Evolutionary conservation across 2,113 vertebrate genomes (phyloP).

Genomic region (Cynocephalus volans): DNA sequence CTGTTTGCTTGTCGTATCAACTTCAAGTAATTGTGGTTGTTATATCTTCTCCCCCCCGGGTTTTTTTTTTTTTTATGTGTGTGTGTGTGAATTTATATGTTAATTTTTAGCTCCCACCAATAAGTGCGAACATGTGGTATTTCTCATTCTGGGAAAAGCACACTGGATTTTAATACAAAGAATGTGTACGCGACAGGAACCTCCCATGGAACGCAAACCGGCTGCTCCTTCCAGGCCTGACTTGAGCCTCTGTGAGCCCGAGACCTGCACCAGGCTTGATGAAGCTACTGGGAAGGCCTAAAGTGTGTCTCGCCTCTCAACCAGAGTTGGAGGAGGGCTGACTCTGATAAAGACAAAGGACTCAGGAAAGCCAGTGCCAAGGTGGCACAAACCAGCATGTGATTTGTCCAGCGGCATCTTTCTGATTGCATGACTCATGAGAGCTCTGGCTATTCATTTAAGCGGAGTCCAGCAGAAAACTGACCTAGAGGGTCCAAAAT

Average conservation of each 20-base stretch:
- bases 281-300: neutral
- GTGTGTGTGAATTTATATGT: too few species aligned
- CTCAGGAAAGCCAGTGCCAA: neutral
- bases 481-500: neutral
- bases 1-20: too few species aligned
- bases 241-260: neutral
- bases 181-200: conserved; percentile 34
- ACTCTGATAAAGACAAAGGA: neutral
- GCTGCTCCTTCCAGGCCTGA: neutral
- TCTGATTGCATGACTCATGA: rapidly evolving
- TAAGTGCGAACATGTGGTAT: too few species aligned
- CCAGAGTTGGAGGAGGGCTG: neutral
- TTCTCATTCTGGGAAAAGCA: neutral
- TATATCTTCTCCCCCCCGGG: too few species aligned
- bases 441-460: neutral
- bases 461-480: neutral
- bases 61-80: too few species aligned
- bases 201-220: conserved; percentile 72
- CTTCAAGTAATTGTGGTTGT: too few species aligned
- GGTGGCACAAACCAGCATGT: too few species aligned
- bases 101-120: too few species aligned
- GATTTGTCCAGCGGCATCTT: too few species aligned
- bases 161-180: conserved; percentile 57
- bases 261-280: neutral
- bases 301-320: neutral